A percentile compares a stretch with the other conserved stretches of the same genome.
Evolutionary conservation across 1,140 invertebrate genomes (phyloP).

Genomic region (Xylocopa sonorina): DNA sequence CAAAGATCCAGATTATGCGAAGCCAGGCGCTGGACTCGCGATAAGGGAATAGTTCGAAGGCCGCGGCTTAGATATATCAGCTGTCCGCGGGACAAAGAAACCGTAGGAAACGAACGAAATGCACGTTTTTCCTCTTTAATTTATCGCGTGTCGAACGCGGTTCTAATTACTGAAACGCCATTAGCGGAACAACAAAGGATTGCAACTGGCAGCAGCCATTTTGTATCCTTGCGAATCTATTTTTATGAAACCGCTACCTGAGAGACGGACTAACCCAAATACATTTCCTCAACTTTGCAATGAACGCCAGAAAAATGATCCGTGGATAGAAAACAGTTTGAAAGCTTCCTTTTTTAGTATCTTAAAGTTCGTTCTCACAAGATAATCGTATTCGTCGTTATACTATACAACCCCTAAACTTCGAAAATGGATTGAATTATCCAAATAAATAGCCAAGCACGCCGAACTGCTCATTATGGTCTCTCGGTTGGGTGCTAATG

Average conservation of each 20-base stretch:
- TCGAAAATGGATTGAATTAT: no score
- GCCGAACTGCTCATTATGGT: background rate
- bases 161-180: background rate
- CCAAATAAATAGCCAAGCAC: background rate
- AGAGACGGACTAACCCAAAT: no score
- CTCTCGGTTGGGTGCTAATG: background rate
- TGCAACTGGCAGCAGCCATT: background rate
- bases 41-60: constrained; percentile 67
- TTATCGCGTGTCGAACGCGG: background rate
- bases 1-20: constrained; percentile 69
- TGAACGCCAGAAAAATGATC: no score
- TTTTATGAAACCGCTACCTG: background rate
- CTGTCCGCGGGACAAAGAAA: constrained; percentile 40
- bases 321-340: background rate
- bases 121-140: background rate
- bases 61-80: constrained; percentile 12
- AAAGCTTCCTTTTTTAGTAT: background rate
- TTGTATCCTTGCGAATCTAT: no score
- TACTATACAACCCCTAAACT: no score
- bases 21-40: constrained; percentile 44
- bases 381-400: background rate
- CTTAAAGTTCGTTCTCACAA: background rate
- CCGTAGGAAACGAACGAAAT: constrained; percentile 1
- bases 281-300: no score
- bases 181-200: constrained; percentile 13